These are phyloP conservation scores for Hybos culiciformis DNA, from an alignment of 2,888 invertebrate genomes.

Conservation along the genomic window DNA sequence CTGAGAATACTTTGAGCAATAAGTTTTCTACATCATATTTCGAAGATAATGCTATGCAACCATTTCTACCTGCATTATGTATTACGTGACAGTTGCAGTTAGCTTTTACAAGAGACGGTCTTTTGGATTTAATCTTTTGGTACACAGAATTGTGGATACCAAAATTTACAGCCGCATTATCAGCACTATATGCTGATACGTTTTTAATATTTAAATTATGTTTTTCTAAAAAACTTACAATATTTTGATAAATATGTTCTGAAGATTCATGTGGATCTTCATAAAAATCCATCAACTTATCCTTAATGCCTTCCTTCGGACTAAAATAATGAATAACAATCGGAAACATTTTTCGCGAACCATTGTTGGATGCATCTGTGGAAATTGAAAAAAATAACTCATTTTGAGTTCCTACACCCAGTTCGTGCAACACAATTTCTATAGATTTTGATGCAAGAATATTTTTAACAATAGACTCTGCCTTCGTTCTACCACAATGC, in stretches of 20 bases:
- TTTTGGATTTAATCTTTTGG: slow-evolving; percentile 6
- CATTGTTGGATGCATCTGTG: not conserved
- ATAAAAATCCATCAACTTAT: slow-evolving; percentile 7
- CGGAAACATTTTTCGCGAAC: not conserved
- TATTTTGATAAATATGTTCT: slow-evolving; percentile 4
- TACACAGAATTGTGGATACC: slow-evolving; percentile 7
- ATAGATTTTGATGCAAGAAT: not conserved
- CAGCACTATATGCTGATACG: slow-evolving; percentile 8
- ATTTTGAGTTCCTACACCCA: too few species aligned
- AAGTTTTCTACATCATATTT: not conserved
- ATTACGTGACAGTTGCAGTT: slow-evolving; percentile 1
- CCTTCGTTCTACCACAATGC: not conserved
- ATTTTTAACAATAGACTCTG: not conserved
- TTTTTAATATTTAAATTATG: slow-evolving; percentile 5
- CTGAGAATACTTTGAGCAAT: not conserved
- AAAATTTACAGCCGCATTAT: slow-evolving; percentile 8
- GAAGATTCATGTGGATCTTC: slow-evolving; percentile 7
- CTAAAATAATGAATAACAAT: not conserved
- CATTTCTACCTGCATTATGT: not conserved
- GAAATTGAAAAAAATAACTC: too few species aligned
- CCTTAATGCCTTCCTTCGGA: not conserved
- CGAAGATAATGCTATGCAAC: not conserved
- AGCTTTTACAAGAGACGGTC: not conserved
- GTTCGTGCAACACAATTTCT: not conserved
- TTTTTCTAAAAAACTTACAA: slow-evolving; percentile 6